A percentile compares a stretch with the other conserved stretches of the same genome.
Conservation (phyloP, 2,888 invertebrate species). For the Chaitophorus viminalis region DNA sequence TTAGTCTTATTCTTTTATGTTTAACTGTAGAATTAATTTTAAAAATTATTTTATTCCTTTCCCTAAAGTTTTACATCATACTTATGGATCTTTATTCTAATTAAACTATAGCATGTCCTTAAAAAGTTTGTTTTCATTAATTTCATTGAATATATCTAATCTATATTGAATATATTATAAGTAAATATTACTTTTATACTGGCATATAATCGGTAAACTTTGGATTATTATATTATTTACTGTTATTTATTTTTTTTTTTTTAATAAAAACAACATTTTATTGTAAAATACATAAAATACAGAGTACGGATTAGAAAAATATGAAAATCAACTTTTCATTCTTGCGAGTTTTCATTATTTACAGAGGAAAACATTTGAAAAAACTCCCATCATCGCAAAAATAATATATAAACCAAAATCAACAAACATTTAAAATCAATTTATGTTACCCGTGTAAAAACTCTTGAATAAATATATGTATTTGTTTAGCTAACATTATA, state of each 20-base stretch:
- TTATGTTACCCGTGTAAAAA: not conserved
- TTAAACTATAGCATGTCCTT: too few species aligned
- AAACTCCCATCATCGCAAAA: not conserved
- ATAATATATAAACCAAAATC: slow-evolving; percentile 3
- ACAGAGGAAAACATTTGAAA: not conserved
- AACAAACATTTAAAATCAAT: slow-evolving; percentile 24
- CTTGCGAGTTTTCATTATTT: not conserved
- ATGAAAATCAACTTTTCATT: too few species aligned
- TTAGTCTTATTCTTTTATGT: not conserved
- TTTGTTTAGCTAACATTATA: slow-evolving; percentile 19
- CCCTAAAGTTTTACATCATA: too few species aligned
- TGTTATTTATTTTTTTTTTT: too few species aligned
- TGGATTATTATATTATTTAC: not conserved
- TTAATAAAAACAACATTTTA: not conserved
- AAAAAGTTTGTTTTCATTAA: too few species aligned
- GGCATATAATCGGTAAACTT: not conserved
- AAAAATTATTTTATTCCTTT: too few species aligned
- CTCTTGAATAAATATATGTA: not conserved
- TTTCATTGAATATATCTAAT: too few species aligned
- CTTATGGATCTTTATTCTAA: too few species aligned
- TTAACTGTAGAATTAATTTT: too few species aligned
- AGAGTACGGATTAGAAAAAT: too few species aligned
- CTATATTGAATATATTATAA: not conserved
- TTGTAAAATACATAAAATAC: too few species aligned
- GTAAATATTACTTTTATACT: not conserved